Evolutionary conservation across 1,140 invertebrate genomes (phyloP).

Genomic region (Lasaia peninsularis): DNA sequence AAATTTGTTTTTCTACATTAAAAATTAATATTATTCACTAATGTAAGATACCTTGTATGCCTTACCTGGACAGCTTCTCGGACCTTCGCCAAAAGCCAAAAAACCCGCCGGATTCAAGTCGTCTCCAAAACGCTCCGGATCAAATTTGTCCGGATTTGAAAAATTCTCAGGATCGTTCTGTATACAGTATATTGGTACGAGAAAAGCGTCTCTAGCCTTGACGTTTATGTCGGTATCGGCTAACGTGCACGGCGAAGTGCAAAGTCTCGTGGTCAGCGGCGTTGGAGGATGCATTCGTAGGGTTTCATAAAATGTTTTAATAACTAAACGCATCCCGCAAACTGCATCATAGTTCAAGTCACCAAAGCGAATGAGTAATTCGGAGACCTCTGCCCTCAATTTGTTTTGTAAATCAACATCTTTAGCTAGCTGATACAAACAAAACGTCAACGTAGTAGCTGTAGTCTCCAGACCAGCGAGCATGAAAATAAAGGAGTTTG

Average conservation of each 20-base stretch:
- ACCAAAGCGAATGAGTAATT: slow-evolving; percentile 42
- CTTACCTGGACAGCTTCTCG: slow-evolving; percentile 77
- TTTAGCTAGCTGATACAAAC: slow-evolving; percentile 76
- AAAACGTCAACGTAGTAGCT: slow-evolving; percentile 74
- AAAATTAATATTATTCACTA: too few species aligned
- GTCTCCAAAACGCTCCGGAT: slow-evolving; percentile 79
- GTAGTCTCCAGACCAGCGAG: slow-evolving; percentile 80
- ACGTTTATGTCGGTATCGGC: slow-evolving; percentile 63
- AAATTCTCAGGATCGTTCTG: slow-evolving; percentile 75
- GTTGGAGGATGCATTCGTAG: slow-evolving; percentile 82
- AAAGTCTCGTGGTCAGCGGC: slow-evolving; percentile 76
- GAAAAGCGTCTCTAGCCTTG: slow-evolving; percentile 75
- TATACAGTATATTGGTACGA: slow-evolving; percentile 80
- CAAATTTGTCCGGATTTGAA: slow-evolving; percentile 78
- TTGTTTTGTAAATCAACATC: slow-evolving; percentile 77
- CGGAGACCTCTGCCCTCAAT: slow-evolving; percentile 74
- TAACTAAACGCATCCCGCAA: slow-evolving; percentile 79
- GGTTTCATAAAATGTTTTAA: slow-evolving; percentile 80
- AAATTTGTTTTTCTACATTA: too few species aligned
- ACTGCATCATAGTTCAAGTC: slow-evolving; percentile 64
- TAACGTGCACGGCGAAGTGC: slow-evolving; percentile 61
- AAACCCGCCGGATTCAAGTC: slow-evolving; percentile 56
- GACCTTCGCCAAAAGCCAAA: slow-evolving; percentile 73
- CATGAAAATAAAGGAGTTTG: slow-evolving; percentile 77
- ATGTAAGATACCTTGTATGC: too few species aligned